Percentiles rank a stretch among this genome's conserved stretches.
These are phyloP conservation scores for Ceratosolen solmsi DNA, from an alignment of 1,140 invertebrate species.

Conservation along the genomic window DNA sequence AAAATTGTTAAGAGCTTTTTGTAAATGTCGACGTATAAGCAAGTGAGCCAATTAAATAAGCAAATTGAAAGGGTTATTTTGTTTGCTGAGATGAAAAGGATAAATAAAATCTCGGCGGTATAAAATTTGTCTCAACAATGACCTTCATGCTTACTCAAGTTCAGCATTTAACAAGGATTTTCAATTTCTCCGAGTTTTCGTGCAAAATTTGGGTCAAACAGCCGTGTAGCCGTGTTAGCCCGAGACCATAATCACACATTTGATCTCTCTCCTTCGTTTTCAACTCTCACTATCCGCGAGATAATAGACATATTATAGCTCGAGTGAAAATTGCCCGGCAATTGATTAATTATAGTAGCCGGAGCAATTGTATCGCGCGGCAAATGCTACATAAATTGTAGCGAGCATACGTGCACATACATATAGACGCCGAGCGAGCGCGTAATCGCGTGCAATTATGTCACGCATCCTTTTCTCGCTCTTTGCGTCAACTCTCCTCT, in stretches of 20 bases:
- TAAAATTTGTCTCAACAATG: background rate
- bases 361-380: background rate
- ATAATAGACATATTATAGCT: conserved; percentile 23
- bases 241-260: background rate
- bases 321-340: conserved; percentile 37
- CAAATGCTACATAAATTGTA: background rate
- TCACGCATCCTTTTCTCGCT: conserved; percentile 60
- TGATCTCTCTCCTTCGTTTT: background rate
- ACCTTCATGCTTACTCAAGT: too few species aligned
- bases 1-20: too few species aligned
- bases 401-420: background rate
- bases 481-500: conserved; percentile 46
- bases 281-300: conserved; percentile 1
- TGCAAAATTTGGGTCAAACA: background rate
- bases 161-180: conserved; percentile 71
- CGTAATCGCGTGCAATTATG: conserved; percentile 65
- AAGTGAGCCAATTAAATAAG: too few species aligned
- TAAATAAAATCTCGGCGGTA: background rate
- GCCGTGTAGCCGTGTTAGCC: background rate
- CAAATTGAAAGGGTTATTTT: background rate
- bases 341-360: conserved; percentile 17
- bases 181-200: conserved; percentile 80
- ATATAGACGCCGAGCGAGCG: conserved; percentile 13
- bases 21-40: too few species aligned
- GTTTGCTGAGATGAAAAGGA: too few species aligned